Evolutionary conservation across 2,797 vertebrate species (phyloP).

Genomic region (Kryptolebias ocellatus): DNA sequence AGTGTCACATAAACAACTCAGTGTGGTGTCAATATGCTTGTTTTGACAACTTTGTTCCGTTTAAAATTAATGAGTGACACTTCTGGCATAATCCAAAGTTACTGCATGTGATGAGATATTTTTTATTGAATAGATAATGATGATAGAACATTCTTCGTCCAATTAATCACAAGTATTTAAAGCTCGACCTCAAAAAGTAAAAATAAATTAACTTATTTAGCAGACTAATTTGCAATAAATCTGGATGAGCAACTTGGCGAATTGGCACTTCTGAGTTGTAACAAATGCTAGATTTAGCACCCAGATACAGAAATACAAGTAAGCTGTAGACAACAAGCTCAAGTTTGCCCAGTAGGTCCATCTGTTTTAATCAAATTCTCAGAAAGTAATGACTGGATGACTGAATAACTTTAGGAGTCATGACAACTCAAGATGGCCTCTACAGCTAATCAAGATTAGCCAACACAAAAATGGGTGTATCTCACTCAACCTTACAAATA

Average conservation of each 20-base stretch:
- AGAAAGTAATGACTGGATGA: too few relatives aligned
- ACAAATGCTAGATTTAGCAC: conserved; percentile 21
- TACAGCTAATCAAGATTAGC: too few relatives aligned
- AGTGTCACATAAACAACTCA: conserved; percentile 28
- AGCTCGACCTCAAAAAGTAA: conserved; percentile 12
- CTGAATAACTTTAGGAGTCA: too few relatives aligned
- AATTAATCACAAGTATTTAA: neutral
- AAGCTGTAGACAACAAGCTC: conserved; percentile 40
- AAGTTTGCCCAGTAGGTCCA: conserved; percentile 37
- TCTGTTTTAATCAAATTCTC: neutral
- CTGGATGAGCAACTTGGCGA: conserved; percentile 18
- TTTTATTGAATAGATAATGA: neutral
- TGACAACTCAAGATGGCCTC: too few relatives aligned
- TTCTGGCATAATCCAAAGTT: neutral
- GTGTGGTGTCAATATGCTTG: conserved; percentile 19
- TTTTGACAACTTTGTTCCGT: conserved; percentile 41
- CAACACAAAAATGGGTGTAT: too few relatives aligned
- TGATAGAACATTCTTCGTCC: conserved; percentile 1
- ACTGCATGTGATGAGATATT: conserved; percentile 1
- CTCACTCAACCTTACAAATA: too few relatives aligned
- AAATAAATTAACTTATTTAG: conserved; percentile 4
- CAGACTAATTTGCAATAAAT: conserved; percentile 31
- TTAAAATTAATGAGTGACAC: conserved; percentile 4
- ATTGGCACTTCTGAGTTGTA: conserved; percentile 21
- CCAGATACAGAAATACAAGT: conserved; percentile 26